phyloP scores from a whole-genome alignment of 2,888 invertebrate genomes.

The Polydrusus cervinus region DNA sequence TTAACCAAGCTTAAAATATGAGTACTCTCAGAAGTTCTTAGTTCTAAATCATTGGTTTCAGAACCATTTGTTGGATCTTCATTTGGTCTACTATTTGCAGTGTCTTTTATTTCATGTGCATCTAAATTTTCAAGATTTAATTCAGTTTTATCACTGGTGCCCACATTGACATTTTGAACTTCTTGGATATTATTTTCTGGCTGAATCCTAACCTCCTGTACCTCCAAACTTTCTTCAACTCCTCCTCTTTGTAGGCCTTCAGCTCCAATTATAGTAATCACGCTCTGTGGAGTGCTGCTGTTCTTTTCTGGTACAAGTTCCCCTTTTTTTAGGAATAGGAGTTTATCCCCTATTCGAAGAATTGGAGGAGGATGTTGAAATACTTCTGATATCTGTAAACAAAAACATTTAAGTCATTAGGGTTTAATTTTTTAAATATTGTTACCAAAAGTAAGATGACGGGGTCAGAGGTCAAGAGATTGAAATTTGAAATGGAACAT shows the following conservation, averaged over 20 bases:
- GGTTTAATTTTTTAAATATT: background rate
- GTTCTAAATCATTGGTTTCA: constrained; percentile 57
- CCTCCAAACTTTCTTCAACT: constrained; percentile 60
- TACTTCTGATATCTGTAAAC: constrained; percentile 61
- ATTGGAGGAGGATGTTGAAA: constrained; percentile 69
- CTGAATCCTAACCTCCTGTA: constrained; percentile 56
- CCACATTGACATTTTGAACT: background rate
- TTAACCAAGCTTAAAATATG: constrained; percentile 64
- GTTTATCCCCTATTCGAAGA: constrained; percentile 68
- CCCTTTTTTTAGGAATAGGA: constrained; percentile 68
- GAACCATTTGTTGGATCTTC: constrained; percentile 22
- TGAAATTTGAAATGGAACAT: too few relatives aligned
- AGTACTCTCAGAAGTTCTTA: constrained; percentile 59
- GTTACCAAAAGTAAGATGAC: too few relatives aligned
- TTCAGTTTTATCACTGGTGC: background rate
- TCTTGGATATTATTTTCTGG: constrained; percentile 29
- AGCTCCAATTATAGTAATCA: constrained; percentile 71
- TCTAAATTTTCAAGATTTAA: background rate
- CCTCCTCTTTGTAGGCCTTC: constrained; percentile 70
- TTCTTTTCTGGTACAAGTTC: constrained; percentile 66
- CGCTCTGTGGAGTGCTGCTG: constrained; percentile 66
- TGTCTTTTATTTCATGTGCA: background rate
- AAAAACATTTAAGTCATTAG: background rate
- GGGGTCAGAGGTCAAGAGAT: too few relatives aligned
- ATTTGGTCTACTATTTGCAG: background rate